Evolutionary conservation across 2,888 invertebrate genomes (phyloP).

Genomic region (Aphodius sticticus): DNA sequence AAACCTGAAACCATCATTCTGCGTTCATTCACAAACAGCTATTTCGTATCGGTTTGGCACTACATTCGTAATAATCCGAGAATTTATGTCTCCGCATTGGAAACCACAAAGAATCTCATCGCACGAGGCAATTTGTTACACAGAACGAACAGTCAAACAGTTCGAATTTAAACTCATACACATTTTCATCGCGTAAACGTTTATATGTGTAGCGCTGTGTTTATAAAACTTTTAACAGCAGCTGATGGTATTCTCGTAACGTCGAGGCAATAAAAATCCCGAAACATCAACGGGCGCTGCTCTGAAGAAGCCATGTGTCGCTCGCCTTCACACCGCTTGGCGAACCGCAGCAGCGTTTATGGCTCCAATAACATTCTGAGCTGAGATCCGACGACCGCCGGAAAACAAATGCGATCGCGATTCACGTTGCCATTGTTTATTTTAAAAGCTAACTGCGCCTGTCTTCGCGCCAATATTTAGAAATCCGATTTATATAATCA

Average conservation of each 20-base stretch:
- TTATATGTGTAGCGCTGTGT: constrained; percentile 10
- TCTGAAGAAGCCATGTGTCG: constrained; percentile 14
- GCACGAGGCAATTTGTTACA: constrained; percentile 10
- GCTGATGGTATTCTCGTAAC: neutral
- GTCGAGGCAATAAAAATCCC: constrained; percentile 17
- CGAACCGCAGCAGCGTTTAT: constrained; percentile 12
- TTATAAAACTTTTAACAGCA: constrained; percentile 17
- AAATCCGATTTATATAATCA: neutral
- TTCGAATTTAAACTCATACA: constrained; percentile 12
- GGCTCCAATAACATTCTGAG: constrained; percentile 14
- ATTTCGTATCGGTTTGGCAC: neutral
- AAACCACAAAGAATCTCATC: neutral
- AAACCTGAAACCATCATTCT: too few species aligned
- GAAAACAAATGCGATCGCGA: neutral
- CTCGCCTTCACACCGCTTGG: neutral
- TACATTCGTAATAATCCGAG: neutral
- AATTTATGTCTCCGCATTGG: neutral
- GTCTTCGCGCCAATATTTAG: neutral
- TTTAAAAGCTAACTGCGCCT: neutral
- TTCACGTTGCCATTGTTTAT: neutral
- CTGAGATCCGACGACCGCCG: neutral
- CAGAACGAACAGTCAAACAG: neutral
- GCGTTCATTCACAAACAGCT: too few species aligned
- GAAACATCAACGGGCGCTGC: constrained; percentile 8
- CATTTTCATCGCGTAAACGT: constrained; percentile 4